Evolutionary conservation across 2,797 vertebrate genomes (phyloP).

Genomic region (Garrulus glandarius): DNA sequence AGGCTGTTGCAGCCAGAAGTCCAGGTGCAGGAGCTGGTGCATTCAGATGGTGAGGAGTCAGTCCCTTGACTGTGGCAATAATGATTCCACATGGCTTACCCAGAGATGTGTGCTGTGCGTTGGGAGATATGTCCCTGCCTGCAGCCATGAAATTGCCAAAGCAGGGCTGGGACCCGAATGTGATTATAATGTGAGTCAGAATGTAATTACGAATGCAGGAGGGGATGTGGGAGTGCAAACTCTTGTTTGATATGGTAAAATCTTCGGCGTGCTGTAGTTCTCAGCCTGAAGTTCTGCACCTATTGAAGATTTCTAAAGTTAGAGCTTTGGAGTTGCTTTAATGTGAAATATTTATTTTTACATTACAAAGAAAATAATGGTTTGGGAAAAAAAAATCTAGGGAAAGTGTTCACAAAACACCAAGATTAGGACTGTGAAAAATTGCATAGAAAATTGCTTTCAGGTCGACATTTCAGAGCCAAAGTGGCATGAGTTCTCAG

Average conservation of each 20-base stretch:
- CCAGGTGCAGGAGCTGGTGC: neutral
- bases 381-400: neutral
- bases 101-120: neutral
- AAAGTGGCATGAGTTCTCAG: neutral
- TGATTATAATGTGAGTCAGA: neutral
- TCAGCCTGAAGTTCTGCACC: conserved; percentile 9
- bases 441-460: conserved; percentile 20
- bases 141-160: neutral
- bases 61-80: neutral
- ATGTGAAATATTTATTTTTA: conserved; percentile 36
- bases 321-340: neutral
- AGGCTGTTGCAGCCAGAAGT: neutral
- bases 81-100: neutral
- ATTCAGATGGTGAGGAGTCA: neutral
- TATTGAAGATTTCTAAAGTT: conserved; percentile 31
- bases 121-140: neutral
- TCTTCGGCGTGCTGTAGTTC: neutral
- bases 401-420: neutral
- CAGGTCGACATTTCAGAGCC: neutral
- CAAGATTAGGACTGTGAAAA: conserved; percentile 9
- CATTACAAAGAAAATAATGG: conserved; percentile 12
- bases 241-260: conserved; percentile 39
- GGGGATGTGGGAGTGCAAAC: neutral
- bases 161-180: neutral
- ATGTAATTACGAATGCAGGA: neutral